Base-by-base conservation (phyloP, 1,140 invertebrate species). In the Drosophila insularis region DNA sequence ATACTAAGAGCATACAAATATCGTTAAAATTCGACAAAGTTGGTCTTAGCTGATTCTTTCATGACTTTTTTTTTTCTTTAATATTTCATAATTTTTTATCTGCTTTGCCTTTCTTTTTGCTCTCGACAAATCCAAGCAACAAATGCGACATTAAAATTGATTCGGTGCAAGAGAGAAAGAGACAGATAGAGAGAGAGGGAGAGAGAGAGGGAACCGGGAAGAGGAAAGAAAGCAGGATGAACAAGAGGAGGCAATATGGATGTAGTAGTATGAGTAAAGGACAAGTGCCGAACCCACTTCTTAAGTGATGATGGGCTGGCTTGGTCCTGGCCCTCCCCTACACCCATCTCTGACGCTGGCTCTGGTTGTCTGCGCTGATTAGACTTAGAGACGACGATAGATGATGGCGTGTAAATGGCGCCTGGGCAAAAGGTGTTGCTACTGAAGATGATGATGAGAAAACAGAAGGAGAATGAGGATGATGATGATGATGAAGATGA, bases 351-450 rank as follows among this genome's bases (percentile, higher is more conserved):
- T n/a, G 67, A 73, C 66, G 67, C 68, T 63, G 70, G 10, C 17
- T 50, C 10, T 50, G 61, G 69, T 76, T 87, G 82, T 87, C 82
- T 89, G 80, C 32, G 85, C 80, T 87, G 84, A 87, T 87, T 87
- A 89, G 84, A 87, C 64, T 81, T 87, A 81, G 62, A 84, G 84
- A 82, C 79, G 84, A 87, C 79, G 82, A 87, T 87, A 87, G 84
- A 87, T 80, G 79, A 89, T 84, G 82, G 84, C 82, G 84, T 87
- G 82, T 84, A 89, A 89, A 87, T 89, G 84, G 84, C 73, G 80
- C 75, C 84, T 77, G 84, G 43, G 80, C 84, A 76, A 78, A 84
- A 87, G 72, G 84, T 87, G 82, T 87, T 89, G 2, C 19, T 50
- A 19, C 17, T 50, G 43, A 50, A 21, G 17, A 50, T 50, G 17